These are phyloP conservation scores for Hemicrepidius hirtus DNA, from an alignment of 2,888 invertebrate genomes.

Conservation along the genomic window DNA sequence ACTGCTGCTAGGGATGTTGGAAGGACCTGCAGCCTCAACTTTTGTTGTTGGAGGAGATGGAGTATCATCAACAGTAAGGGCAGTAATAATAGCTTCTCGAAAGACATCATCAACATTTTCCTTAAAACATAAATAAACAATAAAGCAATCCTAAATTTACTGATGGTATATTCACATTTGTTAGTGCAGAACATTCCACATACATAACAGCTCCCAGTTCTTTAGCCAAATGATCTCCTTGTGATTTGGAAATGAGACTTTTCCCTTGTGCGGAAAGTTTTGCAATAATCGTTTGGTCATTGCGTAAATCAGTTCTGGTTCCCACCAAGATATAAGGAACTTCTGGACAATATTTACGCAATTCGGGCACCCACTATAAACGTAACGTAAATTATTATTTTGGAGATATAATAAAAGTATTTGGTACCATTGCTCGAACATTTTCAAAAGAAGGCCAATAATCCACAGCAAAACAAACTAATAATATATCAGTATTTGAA, in stretches of 20 bases:
- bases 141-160: background rate
- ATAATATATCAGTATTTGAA: constrained; percentile 99
- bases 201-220: constrained; percentile 42
- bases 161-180: constrained; percentile 79
- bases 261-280: constrained; percentile 28
- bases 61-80: constrained; percentile 5
- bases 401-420: constrained; percentile 10
- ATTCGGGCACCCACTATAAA: constrained; percentile 51
- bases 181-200: constrained; percentile 47
- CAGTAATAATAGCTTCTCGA: constrained; percentile 9
- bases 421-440: constrained; percentile 96
- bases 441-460: constrained; percentile 99
- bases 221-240: constrained; percentile 38
- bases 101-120: constrained; percentile 19
- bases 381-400: too few relatives aligned
- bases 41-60: too few relatives aligned
- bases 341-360: constrained; percentile 31
- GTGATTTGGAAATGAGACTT: constrained; percentile 29
- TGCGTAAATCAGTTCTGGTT: constrained; percentile 46
- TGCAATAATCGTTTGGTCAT: constrained; percentile 19
- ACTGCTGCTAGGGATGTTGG: too few relatives aligned
- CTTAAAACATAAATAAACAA: background rate
- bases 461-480: constrained; percentile 99
- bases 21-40: too few relatives aligned
- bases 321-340: constrained; percentile 46